Conservation (phyloP, 2,797 vertebrate species). For the Babyrousa celebensis region DNA sequence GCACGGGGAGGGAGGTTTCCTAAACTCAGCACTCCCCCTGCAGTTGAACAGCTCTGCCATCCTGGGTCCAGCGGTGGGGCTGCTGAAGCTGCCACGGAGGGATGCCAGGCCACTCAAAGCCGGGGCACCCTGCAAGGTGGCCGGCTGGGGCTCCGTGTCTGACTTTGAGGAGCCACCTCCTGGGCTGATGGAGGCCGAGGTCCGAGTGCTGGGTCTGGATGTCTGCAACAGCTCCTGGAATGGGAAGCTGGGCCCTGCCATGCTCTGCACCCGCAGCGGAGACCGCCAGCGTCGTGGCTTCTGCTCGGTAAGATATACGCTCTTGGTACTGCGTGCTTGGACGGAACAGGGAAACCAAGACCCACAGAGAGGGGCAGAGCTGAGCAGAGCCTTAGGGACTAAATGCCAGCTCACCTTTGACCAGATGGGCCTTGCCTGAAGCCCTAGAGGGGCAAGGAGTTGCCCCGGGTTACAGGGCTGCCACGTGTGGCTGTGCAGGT, state of each 20-base stretch:
- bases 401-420: neutral
- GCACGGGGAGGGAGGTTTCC: fast-evolving
- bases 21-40: fast-evolving
- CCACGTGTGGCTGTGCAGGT: neutral
- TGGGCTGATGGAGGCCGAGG: constrained; percentile 80
- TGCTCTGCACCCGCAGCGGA: constrained; percentile 80
- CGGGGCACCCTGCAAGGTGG: constrained; percentile 56
- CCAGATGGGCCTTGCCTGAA: neutral
- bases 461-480: neutral
- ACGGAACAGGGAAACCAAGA: fast-evolving
- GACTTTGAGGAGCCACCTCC: constrained; percentile 64
- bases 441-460: neutral
- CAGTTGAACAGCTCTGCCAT: constrained; percentile 81
- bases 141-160: constrained; percentile 79
- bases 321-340: fast-evolving
- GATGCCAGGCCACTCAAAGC: neutral
- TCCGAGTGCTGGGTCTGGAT: constrained; percentile 68
- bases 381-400: neutral
- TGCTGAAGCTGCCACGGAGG: neutral
- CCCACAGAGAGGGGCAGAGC: neutral
- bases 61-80: constrained; percentile 65
- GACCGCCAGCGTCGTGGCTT: constrained; percentile 70
- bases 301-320: constrained; percentile 70
- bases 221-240: constrained; percentile 80
- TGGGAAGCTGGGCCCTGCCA: constrained; percentile 41